These are phyloP conservation scores for Tribolium madens DNA, from an alignment of 1,140 invertebrate genomes.

Conservation along the genomic window DNA sequence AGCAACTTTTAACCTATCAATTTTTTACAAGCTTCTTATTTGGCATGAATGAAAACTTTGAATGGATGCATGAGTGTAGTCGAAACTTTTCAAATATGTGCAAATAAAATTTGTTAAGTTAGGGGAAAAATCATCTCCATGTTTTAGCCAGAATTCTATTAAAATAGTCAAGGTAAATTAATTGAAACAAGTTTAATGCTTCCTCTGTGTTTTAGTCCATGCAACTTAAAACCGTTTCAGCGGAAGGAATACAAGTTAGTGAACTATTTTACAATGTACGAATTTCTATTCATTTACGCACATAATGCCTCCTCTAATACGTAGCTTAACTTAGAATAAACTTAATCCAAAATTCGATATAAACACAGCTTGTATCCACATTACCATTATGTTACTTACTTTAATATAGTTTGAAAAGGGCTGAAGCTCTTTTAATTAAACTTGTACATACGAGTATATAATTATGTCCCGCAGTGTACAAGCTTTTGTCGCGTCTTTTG, in stretches of 20 bases:
- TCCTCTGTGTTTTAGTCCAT: slow-evolving; percentile 5
- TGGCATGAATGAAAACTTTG: background rate
- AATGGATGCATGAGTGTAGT: background rate
- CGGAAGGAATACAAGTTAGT: slow-evolving; percentile 42
- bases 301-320: slow-evolving; percentile 40
- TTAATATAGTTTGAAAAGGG: slow-evolving; percentile 42
- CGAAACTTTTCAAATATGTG: slow-evolving; percentile 11
- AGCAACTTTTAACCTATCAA: slow-evolving; percentile 14
- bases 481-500: too few species aligned
- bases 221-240: slow-evolving; percentile 28
- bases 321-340: slow-evolving; percentile 47
- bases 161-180: slow-evolving; percentile 23
- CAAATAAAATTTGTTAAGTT: background rate
- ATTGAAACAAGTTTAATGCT: slow-evolving; percentile 22
- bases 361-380: slow-evolving; percentile 42
- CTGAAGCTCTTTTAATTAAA: slow-evolving; percentile 42
- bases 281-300: slow-evolving; percentile 49
- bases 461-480: background rate
- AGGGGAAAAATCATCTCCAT: background rate
- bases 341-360: slow-evolving; percentile 48
- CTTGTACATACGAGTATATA: slow-evolving; percentile 30
- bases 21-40: slow-evolving; percentile 28
- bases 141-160: background rate
- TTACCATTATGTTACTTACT: slow-evolving; percentile 42
- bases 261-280: slow-evolving; percentile 47